Conservation (phyloP, 2,888 invertebrate genomes). For the Papilio demoleus region DNA sequence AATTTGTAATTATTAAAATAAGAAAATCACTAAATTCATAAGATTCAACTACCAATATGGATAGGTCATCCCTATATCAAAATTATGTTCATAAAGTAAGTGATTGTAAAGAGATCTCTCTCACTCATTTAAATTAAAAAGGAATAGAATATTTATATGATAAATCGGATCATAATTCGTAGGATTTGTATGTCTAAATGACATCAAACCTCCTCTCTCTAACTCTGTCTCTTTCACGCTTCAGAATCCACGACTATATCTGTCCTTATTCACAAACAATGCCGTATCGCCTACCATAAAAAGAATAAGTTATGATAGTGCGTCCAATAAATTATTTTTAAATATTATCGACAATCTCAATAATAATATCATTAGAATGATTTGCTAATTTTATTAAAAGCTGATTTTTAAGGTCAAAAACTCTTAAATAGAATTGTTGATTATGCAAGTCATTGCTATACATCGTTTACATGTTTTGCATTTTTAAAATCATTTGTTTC, state of each 20-base stretch:
- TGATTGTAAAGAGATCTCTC: constrained; percentile 25
- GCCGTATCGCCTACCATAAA: constrained; percentile 75
- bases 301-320: constrained; percentile 67
- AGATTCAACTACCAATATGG: not conserved
- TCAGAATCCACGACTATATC: constrained; percentile 49
- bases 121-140: constrained; percentile 35
- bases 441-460: too few relatives aligned
- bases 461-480: too few relatives aligned
- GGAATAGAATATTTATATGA: constrained; percentile 15
- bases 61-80: not conserved
- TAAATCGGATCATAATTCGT: constrained; percentile 38
- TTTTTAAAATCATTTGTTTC: too few relatives aligned
- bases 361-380: too few relatives aligned
- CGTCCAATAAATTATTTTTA: constrained; percentile 51
- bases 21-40: not conserved
- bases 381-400: too few relatives aligned
- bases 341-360: constrained; percentile 67
- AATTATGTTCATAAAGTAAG: constrained; percentile 26
- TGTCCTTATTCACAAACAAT: constrained; percentile 79
- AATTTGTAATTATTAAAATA: too few relatives aligned
- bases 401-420: too few relatives aligned
- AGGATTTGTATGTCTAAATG: constrained; percentile 40
- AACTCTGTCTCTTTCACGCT: constrained; percentile 57
- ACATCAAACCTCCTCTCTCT: constrained; percentile 46
- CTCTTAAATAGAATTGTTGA: too few relatives aligned